These are phyloP conservation scores for Rhabditoides inermis DNA, from an alignment of 2,888 invertebrate genomes.

Conservation along the genomic window DNA sequence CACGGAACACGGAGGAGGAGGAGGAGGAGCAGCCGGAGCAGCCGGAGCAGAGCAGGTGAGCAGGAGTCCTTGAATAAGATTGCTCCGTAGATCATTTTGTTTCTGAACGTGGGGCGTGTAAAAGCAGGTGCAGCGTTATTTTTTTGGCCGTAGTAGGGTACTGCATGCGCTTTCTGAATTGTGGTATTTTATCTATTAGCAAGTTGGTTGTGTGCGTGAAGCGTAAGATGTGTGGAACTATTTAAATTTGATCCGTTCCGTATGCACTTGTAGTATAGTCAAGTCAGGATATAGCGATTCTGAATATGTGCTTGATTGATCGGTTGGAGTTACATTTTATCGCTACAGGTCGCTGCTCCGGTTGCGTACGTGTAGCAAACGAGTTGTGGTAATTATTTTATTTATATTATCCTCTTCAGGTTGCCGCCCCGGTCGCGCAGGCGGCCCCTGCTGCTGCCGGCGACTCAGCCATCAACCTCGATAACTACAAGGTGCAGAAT, in stretches of 20 bases:
- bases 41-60: too few relatives aligned
- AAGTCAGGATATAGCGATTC: too few relatives aligned
- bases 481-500: constrained; percentile 63
- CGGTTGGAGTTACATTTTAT: not conserved
- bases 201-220: not conserved
- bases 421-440: constrained; percentile 13
- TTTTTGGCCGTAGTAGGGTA: not conserved
- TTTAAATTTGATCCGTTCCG: not conserved
- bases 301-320: too few relatives aligned
- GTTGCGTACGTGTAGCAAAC: not conserved
- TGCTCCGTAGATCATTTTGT: constrained; percentile 9
- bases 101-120: too few relatives aligned
- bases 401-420: not conserved
- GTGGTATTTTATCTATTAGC: not conserved
- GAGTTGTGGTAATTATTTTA: too few relatives aligned
- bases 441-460: constrained; percentile 5
- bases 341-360: not conserved
- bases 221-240: not conserved
- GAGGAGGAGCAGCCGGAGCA: not conserved
- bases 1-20: constrained; percentile 13
- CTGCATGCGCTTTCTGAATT: not conserved
- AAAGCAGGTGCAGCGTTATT: too few relatives aligned
- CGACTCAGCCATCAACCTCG: constrained; percentile 10
- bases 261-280: not conserved
- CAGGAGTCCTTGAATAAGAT: too few relatives aligned